These are phyloP conservation scores for Aldrovandia affinis DNA, from an alignment of 2,797 vertebrate species.

Conservation along the genomic window DNA sequence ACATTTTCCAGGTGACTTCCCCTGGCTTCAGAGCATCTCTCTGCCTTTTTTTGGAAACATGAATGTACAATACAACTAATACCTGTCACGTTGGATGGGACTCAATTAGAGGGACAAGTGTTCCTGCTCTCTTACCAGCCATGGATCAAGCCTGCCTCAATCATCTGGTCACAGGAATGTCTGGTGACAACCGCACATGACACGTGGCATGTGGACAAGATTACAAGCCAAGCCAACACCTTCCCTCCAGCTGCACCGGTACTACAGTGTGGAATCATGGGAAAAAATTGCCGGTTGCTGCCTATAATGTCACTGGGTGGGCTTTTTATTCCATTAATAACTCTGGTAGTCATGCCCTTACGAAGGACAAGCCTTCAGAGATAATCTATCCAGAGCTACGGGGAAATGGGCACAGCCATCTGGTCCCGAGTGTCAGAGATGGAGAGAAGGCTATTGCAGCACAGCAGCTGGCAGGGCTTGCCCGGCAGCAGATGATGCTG, in stretches of 20 bases:
- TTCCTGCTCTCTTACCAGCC: conserved; percentile 45
- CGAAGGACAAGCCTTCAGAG: neutral
- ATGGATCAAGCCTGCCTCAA: neutral
- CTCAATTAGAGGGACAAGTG: conserved; percentile 56
- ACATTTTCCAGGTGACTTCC: conserved; percentile 72
- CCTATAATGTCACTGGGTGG: neutral
- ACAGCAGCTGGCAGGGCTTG: neutral
- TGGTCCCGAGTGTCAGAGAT: conserved; percentile 9
- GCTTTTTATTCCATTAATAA: neutral
- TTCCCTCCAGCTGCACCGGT: neutral
- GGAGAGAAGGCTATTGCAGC: neutral
- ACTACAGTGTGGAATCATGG: neutral
- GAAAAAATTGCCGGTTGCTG: neutral
- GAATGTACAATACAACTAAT: conserved; percentile 68
- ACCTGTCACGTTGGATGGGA: conserved; percentile 72
- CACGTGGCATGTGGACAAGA: neutral
- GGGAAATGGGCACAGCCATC: neutral
- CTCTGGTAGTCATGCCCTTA: neutral
- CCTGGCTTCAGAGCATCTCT: conserved; percentile 53
- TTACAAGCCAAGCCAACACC: too few species aligned
- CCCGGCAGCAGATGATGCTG: neutral
- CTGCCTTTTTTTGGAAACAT: conserved; percentile 69
- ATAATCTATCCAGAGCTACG: neutral
- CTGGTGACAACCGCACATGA: too few species aligned
- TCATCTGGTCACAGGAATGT: neutral